These are phyloP conservation scores for Diorhabda elongata DNA, from an alignment of 1,140 invertebrate genomes.

Conservation along the genomic window DNA sequence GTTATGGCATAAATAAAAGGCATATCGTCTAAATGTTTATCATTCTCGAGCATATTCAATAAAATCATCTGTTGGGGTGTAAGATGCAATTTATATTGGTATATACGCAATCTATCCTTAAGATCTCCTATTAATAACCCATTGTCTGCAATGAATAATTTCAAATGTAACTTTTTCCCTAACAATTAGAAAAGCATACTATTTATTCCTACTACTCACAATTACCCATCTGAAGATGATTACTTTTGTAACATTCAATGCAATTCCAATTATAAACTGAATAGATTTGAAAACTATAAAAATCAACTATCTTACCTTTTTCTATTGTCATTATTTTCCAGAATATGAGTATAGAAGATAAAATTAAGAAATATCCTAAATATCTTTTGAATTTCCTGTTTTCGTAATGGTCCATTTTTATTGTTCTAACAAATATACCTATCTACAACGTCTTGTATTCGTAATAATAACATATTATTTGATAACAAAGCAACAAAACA, in stretches of 20 bases:
- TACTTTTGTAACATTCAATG: no score
- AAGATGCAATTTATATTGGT: conserved; percentile 40
- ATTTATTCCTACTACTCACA: no score
- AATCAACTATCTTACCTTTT: neutral
- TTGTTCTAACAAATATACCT: neutral
- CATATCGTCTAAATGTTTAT: conserved; percentile 40
- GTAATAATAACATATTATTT: no score
- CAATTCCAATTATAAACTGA: no score
- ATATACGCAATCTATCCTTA: conserved; percentile 35
- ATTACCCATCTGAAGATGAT: no score
- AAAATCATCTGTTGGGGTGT: conserved; percentile 39
- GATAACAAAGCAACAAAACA: no score
- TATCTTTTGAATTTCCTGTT: neutral
- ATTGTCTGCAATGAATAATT: no score
- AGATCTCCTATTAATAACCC: conserved; percentile 8
- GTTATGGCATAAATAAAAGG: conserved; percentile 85
- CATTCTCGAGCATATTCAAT: conserved; percentile 32
- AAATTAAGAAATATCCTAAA: neutral
- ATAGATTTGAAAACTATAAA: no score
- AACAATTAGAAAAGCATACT: no score
- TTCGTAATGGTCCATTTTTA: neutral
- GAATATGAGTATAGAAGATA: neutral
- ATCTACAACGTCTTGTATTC: no score
- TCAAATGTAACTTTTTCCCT: no score
- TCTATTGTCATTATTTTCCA: neutral